Percentiles rank a stretch among this genome's conserved stretches.
phyloP scores from a whole-genome alignment of 2,888 invertebrate species.

The Anagyrus pseudococci region DNA sequence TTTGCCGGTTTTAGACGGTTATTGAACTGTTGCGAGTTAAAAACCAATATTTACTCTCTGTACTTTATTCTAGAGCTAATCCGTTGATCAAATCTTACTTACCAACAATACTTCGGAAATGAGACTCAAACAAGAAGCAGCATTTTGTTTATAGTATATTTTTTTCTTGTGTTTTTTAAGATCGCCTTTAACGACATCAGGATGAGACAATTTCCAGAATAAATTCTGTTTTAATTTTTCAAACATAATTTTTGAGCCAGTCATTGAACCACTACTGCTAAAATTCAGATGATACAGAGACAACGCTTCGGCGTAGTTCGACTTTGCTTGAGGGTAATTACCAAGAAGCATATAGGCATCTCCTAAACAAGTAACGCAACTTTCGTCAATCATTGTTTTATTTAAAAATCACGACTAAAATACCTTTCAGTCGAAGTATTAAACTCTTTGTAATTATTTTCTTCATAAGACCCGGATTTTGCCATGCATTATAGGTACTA shows the following conservation, averaged over 20 bases:
- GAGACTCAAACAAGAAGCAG: conserved; percentile 41
- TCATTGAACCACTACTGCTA: neutral
- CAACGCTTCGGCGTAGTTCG: conserved; percentile 41
- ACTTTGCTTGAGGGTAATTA: conserved; percentile 43
- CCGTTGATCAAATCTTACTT: neutral
- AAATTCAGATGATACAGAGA: conserved; percentile 7
- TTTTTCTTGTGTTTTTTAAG: neutral
- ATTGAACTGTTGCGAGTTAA: neutral
- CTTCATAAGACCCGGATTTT: conserved; percentile 5
- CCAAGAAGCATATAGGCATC: conserved; percentile 45
- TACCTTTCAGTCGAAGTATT: conserved; percentile 41
- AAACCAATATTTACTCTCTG: neutral
- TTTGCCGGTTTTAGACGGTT: conserved; percentile 45
- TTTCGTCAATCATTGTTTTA: conserved; percentile 1
- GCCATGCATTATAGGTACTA: conserved; percentile 11
- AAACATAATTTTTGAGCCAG: conserved; percentile 31
- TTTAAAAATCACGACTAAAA: neutral
- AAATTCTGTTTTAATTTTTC: conserved; percentile 36
- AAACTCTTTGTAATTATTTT: conserved; percentile 34
- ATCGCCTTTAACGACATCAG: neutral
- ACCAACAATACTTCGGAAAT: conserved; percentile 43
- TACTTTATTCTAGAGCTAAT: neutral
- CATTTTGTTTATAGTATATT: conserved; percentile 28
- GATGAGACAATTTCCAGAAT: conserved; percentile 18
- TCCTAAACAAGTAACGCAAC: conserved; percentile 38